These are phyloP conservation scores for Cervus canadensis DNA, from an alignment of 2,113 vertebrate genomes.

Conservation along the genomic window DNA sequence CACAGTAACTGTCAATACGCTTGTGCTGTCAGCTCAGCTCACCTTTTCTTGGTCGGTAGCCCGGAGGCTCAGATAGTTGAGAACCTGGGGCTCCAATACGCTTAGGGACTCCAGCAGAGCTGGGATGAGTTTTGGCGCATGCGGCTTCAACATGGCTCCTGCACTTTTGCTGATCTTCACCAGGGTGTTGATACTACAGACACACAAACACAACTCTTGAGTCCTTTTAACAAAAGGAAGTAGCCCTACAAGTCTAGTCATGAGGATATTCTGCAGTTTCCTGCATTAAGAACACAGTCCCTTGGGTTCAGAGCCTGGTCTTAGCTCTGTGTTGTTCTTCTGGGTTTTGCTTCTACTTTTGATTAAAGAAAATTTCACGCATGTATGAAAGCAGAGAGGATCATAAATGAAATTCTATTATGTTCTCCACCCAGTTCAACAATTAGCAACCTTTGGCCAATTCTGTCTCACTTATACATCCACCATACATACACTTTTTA, in stretches of 20 bases:
- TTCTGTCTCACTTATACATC: background rate
- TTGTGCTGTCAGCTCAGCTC: constrained; percentile 60
- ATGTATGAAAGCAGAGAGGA: background rate
- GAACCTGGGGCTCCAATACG: constrained; percentile 95
- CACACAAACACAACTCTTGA: constrained; percentile 26
- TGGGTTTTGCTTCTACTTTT: background rate
- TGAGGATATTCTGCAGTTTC: background rate
- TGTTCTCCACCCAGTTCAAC: background rate
- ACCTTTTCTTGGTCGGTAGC: constrained; percentile 99
- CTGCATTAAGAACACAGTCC: background rate
- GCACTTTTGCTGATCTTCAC: constrained; percentile 98
- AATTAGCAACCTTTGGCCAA: background rate
- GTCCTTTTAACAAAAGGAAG: background rate
- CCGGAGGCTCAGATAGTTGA: constrained; percentile 97
- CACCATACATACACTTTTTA: background rate
- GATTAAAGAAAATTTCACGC: background rate
- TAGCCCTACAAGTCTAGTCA: background rate
- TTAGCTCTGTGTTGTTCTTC: background rate
- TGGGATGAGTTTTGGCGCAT: constrained; percentile 93
- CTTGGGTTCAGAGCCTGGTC: background rate
- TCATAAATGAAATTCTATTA: background rate
- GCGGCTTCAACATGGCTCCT: constrained; percentile 93
- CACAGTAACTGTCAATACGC: background rate
- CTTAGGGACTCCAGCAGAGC: constrained; percentile 94
- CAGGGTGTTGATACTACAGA: constrained; percentile 93